A percentile compares a stretch with the other conserved stretches of the same genome.
Conservation (phyloP, 1,140 invertebrate species). For the Plodia interpunctella region DNA sequence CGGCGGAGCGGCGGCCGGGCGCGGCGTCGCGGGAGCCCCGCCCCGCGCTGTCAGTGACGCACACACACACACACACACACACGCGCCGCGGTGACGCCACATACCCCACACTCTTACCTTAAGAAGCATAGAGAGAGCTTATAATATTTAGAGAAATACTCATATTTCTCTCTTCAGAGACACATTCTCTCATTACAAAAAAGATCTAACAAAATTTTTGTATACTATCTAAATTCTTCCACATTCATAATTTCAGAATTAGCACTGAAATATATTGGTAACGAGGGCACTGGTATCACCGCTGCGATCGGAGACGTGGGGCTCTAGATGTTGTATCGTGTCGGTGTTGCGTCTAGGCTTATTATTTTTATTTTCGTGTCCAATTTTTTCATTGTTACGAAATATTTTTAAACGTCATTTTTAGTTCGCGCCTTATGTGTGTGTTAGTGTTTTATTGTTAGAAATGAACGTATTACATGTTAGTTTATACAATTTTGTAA, state of each 20-base stretch:
- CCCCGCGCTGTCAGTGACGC: constrained; percentile 49
- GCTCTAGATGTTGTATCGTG: constrained; percentile 41
- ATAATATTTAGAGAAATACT: too few species aligned
- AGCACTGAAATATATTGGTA: too few species aligned
- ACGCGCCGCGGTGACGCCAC: too few species aligned
- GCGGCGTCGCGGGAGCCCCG: constrained; percentile 51
- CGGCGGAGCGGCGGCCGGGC: constrained; percentile 39
- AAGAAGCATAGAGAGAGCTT: too few species aligned
- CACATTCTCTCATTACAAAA: too few species aligned
- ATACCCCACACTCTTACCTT: constrained; percentile 12
- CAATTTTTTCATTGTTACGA: background rate
- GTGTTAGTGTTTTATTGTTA: background rate
- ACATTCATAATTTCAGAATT: too few species aligned
- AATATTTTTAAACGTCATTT: background rate
- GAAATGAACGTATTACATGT: background rate
- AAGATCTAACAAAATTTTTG: too few species aligned
- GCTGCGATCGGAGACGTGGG: background rate
- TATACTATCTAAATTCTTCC: too few species aligned
- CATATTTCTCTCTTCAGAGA: too few species aligned
- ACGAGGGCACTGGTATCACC: background rate
- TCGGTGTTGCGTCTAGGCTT: constrained; percentile 7
- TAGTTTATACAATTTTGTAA: background rate
- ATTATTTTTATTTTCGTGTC: background rate
- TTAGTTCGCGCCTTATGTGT: background rate
- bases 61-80: too few species aligned